Conservation (phyloP, 2,797 vertebrate species). For the Apogon talboti region DNA sequence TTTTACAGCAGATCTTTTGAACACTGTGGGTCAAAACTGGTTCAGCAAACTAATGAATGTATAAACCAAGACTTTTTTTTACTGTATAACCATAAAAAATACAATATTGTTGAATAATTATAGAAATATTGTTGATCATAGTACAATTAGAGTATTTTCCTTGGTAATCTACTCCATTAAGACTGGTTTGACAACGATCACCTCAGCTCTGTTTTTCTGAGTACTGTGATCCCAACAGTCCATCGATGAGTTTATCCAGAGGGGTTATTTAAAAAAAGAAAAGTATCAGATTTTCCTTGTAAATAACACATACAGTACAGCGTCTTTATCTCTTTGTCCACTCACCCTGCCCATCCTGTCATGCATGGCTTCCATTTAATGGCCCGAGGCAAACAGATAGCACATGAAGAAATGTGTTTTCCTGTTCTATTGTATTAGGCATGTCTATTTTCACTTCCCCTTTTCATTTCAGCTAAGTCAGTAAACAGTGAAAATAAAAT, state of each 20-base stretch:
- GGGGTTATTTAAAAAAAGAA: conserved; percentile 14
- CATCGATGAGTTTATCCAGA: conserved; percentile 33
- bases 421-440: background rate
- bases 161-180: conserved; percentile 3
- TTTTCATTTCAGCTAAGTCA: background rate
- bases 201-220: conserved; percentile 21
- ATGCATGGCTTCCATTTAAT: conserved; percentile 52
- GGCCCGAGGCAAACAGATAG: conserved; percentile 31
- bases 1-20: conserved; percentile 1
- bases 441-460: background rate
- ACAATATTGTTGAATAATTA: background rate
- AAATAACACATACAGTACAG: conserved; percentile 10
- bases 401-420: conserved; percentile 25
- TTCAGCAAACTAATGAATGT: background rate
- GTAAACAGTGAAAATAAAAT: background rate
- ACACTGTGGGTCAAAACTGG: background rate
- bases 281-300: conserved; percentile 12
- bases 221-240: conserved; percentile 23
- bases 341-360: conserved; percentile 31
- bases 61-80: background rate
- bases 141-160: background rate
- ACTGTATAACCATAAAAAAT: background rate
- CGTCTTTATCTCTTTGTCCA: conserved; percentile 32
- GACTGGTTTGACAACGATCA: background rate
- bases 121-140: too few relatives aligned